These are phyloP conservation scores for Xyrauchen texanus DNA, from an alignment of 2,113 vertebrate genomes.

Conservation along the genomic window DNA sequence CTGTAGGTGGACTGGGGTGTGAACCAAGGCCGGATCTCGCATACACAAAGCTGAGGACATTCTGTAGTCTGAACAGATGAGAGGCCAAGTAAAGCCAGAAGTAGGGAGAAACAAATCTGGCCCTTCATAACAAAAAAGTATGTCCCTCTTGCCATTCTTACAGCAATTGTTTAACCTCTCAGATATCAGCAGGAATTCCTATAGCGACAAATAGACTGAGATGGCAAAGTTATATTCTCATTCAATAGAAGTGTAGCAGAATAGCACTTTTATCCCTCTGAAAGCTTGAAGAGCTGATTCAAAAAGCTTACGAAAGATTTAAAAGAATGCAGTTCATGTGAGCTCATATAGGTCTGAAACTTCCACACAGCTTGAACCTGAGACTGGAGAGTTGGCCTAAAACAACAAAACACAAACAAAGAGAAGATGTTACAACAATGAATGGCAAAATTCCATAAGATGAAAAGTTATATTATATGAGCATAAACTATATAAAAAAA, in stretches of 20 bases:
- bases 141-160: constrained; percentile 80
- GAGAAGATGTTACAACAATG: constrained; percentile 27
- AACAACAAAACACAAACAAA: constrained; percentile 47
- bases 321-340: constrained; percentile 18
- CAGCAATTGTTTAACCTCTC: constrained; percentile 41
- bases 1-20: constrained; percentile 97
- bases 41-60: constrained; percentile 95
- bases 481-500: no score
- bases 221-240: constrained; percentile 58
- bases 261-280: constrained; percentile 49
- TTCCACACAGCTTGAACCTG: constrained; percentile 46
- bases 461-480: background rate
- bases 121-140: constrained; percentile 65
- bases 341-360: constrained; percentile 25
- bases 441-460: background rate
- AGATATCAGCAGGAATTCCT: constrained; percentile 49
- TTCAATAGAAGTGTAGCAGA: constrained; percentile 62
- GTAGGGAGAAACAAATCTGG: constrained; percentile 75
- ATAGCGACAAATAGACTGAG: constrained; percentile 50
- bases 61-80: constrained; percentile 80
- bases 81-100: constrained; percentile 73
- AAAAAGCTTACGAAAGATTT: constrained; percentile 38
- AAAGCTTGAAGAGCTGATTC: constrained; percentile 19
- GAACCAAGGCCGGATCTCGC: constrained; percentile 96
- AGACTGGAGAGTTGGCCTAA: constrained; percentile 54